Percentiles rank a stretch among this genome's conserved stretches.
Evolutionary conservation across 1,140 invertebrate genomes (phyloP).

Genomic region (Lepidurus couesii): DNA sequence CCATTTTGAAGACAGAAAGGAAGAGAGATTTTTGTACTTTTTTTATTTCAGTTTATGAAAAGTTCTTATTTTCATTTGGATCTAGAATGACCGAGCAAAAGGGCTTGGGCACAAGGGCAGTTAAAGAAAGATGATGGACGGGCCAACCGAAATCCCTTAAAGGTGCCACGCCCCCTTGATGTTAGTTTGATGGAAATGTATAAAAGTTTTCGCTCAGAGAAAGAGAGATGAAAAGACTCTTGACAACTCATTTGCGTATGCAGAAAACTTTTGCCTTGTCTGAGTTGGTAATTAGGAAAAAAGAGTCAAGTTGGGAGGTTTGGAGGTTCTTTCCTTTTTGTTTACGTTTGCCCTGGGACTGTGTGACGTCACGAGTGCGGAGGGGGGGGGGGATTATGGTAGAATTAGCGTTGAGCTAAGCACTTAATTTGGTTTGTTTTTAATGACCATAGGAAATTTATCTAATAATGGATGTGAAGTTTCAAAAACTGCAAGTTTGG

Average conservation of each 20-base stretch:
- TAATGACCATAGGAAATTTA: not conserved
- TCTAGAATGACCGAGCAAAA: conserved; percentile 2
- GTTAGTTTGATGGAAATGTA: conserved; percentile 19
- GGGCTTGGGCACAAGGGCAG: not conserved
- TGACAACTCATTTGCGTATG: conserved; percentile 19
- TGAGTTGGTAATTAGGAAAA: not conserved
- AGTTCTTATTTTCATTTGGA: not conserved
- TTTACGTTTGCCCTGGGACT: not conserved
- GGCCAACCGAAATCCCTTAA: not conserved
- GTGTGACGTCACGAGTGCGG: not conserved
- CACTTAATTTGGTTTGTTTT: not conserved
- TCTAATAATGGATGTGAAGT: not conserved
- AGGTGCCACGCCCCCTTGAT: conserved; percentile 7
- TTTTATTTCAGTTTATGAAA: not conserved
- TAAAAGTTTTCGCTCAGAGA: not conserved
- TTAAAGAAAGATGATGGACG: conserved; percentile 4
- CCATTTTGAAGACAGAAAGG: too few relatives aligned
- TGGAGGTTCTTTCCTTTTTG: not conserved
- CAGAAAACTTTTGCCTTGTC: not conserved
- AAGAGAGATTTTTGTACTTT: not conserved
- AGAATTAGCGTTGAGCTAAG: not conserved
- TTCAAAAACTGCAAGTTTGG: not conserved
- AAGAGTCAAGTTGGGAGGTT: not conserved
- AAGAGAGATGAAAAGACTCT: not conserved
- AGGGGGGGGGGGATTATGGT: not conserved